Conservation (phyloP, 1,140 invertebrate species). For the Drosophila chauvacae region DNA sequence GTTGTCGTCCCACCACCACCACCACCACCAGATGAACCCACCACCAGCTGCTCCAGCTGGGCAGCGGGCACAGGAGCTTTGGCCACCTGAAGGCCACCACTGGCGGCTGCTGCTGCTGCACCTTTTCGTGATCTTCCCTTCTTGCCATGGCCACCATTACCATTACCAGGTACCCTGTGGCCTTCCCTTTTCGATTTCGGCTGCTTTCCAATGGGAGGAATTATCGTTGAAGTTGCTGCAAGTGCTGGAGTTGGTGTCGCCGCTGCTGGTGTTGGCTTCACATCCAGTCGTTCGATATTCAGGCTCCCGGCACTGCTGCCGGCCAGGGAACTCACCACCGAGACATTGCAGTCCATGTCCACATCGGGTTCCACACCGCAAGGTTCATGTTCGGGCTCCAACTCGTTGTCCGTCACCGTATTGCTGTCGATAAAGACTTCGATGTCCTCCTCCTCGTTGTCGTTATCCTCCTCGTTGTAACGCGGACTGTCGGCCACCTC, state of each 20-base stretch:
- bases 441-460: constrained; percentile 68
- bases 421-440: constrained; percentile 82
- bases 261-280: constrained; percentile 14
- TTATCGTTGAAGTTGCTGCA: no score
- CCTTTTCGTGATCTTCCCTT: background rate
- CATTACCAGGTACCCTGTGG: background rate
- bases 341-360: constrained; percentile 65
- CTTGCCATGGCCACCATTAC: background rate
- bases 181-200: background rate
- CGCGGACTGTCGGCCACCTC: background rate
- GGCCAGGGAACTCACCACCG: constrained; percentile 71
- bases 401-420: constrained; percentile 84
- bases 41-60: constrained; percentile 39
- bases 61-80: constrained; percentile 63
- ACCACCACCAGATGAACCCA: constrained; percentile 1
- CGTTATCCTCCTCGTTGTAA: constrained; percentile 18
- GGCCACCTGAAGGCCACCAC: constrained; percentile 60
- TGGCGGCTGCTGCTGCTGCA: background rate
- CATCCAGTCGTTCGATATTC: constrained; percentile 80
- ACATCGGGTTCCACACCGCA: constrained; percentile 50
- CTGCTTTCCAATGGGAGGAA: background rate
- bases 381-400: constrained; percentile 25
- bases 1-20: background rate
- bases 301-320: constrained; percentile 83
- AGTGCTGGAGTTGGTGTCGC: background rate